Base-by-base conservation (phyloP, 2,888 invertebrate species). In the Cryptosula pallasiana region DNA sequence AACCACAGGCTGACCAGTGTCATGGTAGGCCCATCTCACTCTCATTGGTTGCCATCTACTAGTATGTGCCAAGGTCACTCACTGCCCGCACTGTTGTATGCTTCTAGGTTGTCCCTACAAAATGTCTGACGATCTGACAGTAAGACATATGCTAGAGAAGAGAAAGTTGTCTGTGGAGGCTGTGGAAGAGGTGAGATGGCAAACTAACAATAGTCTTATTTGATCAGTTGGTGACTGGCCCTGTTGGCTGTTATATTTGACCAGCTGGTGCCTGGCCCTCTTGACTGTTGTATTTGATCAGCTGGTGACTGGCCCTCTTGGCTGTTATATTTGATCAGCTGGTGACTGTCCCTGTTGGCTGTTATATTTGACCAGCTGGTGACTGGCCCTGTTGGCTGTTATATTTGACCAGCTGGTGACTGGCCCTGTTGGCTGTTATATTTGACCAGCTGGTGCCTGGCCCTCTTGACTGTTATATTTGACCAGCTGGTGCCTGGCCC, bases 51-150 rank as follows among this genome's bases (percentile, higher is more conserved):
- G 9, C n/a, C n/a, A n/a, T n/a, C n/a, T n/a, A n/a, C n/a, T n/a
- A n/a, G n/a, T n/a, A n/a, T n/a, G n/a, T n/a, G n/a, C n/a, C n/a
- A n/a, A n/a, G n/a, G n/a, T n/a, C n/a, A n/a, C n/a, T n/a, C n/a
- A n/a, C n/a, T n/a, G n/a, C n/a, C n/a, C 45, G 20, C 20, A 45
- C 20, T 45, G 20, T 2, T 36, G 35, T 29, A 71, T 2, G 34
- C 71, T 58, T 25, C 0, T 73, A 86, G 86, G 97, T 0, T 99
- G 98, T 84, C 97, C 98, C 0, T 99, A 91, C 82, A 91, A 89
- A 79, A 91, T 93, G 79, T 90, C 89, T 84, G 95, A 95, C 85
- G 82, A 86, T 2, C 86, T 88, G 20, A 86, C 89, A 29, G 87
- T 98, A 35, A 90, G 90, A 79, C 89, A 90, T 77, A 91, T 89